Evolutionary conservation across 1,140 invertebrate species (phyloP).

Genomic region (Drosophila nikananu): DNA sequence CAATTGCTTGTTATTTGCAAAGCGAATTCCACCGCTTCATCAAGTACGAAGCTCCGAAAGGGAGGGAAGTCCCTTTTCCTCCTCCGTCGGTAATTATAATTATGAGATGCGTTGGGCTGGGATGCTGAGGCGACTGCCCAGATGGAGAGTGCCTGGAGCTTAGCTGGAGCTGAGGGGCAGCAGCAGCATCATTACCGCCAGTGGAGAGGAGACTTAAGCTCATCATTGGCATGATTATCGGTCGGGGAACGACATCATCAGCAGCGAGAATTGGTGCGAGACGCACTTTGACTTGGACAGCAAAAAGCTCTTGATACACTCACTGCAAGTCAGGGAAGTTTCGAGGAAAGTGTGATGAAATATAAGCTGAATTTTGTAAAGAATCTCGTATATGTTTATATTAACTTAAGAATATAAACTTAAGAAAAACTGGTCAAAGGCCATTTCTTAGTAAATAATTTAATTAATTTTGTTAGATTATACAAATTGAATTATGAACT

Average conservation of each 20-base stretch:
- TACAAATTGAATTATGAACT: constrained; percentile 1
- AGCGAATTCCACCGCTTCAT: constrained; percentile 76
- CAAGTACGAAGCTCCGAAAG: constrained; percentile 41
- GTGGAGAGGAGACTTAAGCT: constrained; percentile 55
- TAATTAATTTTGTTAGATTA: not conserved
- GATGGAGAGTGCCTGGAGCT: constrained; percentile 31
- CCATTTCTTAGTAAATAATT: not conserved
- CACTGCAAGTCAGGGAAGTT: not conserved
- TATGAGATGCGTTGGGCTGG: constrained; percentile 63
- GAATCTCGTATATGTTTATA: no score
- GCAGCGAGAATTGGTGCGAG: constrained; percentile 72
- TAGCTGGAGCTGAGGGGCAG: constrained; percentile 8
- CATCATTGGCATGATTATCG: constrained; percentile 81
- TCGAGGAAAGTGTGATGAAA: not conserved
- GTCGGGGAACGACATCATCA: constrained; percentile 74
- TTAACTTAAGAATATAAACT: not conserved
- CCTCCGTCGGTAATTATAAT: constrained; percentile 68
- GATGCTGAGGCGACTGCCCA: constrained; percentile 7
- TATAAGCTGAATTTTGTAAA: no score
- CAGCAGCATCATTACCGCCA: constrained; percentile 71
- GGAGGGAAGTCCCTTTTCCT: constrained; percentile 20
- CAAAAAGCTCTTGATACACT: constrained; percentile 54
- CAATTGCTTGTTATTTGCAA: constrained; percentile 84
- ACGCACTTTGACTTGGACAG: constrained; percentile 80
- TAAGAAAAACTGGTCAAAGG: no score